phyloP scores from a whole-genome alignment of 2,797 vertebrate species.

The Pangasius mekongensis region DNA sequence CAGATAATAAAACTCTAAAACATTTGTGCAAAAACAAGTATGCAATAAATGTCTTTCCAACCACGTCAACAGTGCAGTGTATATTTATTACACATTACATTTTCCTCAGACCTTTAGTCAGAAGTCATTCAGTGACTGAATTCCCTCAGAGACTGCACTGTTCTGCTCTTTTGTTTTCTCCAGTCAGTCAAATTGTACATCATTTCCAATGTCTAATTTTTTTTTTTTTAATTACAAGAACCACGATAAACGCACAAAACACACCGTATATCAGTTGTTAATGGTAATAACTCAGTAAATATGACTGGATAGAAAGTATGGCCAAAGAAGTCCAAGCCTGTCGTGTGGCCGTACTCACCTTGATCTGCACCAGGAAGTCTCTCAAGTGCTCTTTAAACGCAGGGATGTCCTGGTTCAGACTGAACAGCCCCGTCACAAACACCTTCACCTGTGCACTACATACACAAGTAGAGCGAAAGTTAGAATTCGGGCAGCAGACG shows the following conservation, averaged over 20 bases:
- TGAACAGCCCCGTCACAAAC: constrained; percentile 98
- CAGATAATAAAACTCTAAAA: background rate
- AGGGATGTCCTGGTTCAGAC: constrained; percentile 99
- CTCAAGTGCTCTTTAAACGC: constrained; percentile 98
- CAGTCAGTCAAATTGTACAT: background rate
- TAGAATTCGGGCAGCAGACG: background rate
- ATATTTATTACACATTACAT: background rate
- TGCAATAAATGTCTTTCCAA: background rate
- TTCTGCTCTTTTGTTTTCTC: background rate
- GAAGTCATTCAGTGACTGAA: background rate
- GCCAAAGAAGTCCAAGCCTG: background rate
- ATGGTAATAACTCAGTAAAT: background rate
- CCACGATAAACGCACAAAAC: background rate
- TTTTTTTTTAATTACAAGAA: background rate
- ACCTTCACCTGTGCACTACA: constrained; percentile 97
- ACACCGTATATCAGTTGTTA: background rate
- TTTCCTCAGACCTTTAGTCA: background rate
- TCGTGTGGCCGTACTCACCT: constrained; percentile 76
- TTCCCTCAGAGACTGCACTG: background rate
- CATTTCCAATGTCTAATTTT: background rate
- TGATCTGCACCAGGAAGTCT: constrained; percentile 98
- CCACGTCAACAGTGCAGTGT: no score
- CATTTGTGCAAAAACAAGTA: background rate
- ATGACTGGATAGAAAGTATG: background rate
- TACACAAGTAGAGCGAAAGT: constrained; percentile 4